phyloP scores from a whole-genome alignment of 1,140 invertebrate genomes.

The Papilio aristodemus region DNA sequence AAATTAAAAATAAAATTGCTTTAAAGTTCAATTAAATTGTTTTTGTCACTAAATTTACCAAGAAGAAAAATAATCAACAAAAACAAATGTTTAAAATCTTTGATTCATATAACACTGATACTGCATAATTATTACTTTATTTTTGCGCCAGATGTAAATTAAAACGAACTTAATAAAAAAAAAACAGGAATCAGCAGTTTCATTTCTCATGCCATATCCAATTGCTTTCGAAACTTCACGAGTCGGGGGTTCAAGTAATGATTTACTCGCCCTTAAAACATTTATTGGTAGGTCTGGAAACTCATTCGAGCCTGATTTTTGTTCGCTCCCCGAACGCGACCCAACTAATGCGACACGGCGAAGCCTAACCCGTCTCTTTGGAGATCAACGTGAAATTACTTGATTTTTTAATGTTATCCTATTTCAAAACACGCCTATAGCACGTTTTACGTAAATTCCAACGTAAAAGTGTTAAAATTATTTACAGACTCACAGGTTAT shows the following conservation, averaged over 20 bases:
- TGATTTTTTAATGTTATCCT: not conserved
- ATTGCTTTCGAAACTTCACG: conserved; percentile 23
- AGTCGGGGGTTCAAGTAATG: conserved; percentile 52
- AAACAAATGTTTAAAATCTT: no score
- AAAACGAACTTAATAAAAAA: not conserved
- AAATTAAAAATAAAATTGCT: no score
- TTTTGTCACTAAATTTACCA: no score
- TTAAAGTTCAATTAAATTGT: no score
- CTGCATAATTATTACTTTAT: no score
- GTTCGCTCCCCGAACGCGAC: conserved; percentile 36
- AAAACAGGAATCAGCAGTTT: not conserved
- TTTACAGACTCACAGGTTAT: no score
- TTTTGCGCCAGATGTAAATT: not conserved
- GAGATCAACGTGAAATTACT: not conserved
- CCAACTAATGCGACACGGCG: not conserved
- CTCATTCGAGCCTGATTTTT: conserved; percentile 55
- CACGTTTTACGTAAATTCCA: no score
- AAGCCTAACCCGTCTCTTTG: not conserved
- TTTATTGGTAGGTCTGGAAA: conserved; percentile 54
- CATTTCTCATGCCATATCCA: conserved; percentile 30
- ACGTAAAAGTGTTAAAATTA: no score
- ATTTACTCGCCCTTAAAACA: conserved; percentile 66
- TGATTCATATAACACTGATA: no score
- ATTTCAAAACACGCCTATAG: not conserved
- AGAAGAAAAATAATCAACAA: no score